These are phyloP conservation scores for Aleiodes sp. DNA, from an alignment of 1,140 invertebrate genomes.

Conservation along the genomic window DNA sequence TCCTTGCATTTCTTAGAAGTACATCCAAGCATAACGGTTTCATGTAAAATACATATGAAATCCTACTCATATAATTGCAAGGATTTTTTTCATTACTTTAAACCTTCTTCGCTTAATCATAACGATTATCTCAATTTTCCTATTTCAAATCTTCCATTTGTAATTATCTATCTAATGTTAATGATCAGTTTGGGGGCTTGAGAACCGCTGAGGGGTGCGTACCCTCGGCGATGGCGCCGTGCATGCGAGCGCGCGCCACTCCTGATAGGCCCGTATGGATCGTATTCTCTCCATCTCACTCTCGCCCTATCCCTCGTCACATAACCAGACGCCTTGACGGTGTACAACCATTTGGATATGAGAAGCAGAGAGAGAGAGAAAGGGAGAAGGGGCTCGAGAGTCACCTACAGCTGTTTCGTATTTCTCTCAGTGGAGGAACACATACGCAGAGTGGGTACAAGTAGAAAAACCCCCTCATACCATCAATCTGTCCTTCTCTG, in stretches of 20 bases:
- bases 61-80: not conserved
- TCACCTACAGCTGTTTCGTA: conserved; percentile 51
- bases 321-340: conserved; percentile 50
- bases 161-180: conserved; percentile 11
- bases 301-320: not conserved
- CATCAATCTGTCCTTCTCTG: conserved; percentile 43
- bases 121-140: not conserved
- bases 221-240: conserved; percentile 33
- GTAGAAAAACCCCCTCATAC: not conserved
- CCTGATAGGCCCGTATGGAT: conserved; percentile 18
- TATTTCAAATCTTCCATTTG: not conserved
- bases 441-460: conserved; percentile 10
- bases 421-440: conserved; percentile 44
- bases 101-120: not conserved
- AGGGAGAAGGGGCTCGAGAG: conserved; percentile 34
- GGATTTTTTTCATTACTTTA: not conserved
- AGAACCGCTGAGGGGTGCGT: conserved; percentile 51
- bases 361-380: too few species aligned
- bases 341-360: conserved; percentile 31
- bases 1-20: conserved; percentile 18
- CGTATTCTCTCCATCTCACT: not conserved
- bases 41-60: not conserved
- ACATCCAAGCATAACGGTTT: conserved; percentile 11
- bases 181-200: conserved; percentile 38
- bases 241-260: conserved; percentile 34